Evolutionary conservation across 2,888 invertebrate species (phyloP).

Genomic region (Mythimna impura): DNA sequence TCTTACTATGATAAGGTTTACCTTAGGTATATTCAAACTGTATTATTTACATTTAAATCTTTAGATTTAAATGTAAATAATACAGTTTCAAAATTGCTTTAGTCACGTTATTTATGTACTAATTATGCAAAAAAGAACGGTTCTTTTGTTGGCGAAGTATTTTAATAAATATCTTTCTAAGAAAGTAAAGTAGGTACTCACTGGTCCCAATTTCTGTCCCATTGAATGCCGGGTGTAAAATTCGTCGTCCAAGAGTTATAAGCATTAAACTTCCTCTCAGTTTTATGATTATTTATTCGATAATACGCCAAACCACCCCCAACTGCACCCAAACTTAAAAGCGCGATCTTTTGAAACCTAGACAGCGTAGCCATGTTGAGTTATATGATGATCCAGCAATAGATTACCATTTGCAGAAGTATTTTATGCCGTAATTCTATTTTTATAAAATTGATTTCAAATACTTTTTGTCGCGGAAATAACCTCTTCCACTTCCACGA

Average conservation of each 20-base stretch:
- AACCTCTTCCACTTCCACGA: slow-evolving; percentile 51
- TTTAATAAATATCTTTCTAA: not conserved
- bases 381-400: slow-evolving; percentile 19
- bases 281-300: slow-evolving; percentile 83
- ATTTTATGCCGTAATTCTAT: slow-evolving; percentile 9
- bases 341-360: slow-evolving; percentile 89
- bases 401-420: slow-evolving; percentile 40
- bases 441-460: slow-evolving; percentile 30
- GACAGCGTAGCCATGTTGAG: slow-evolving; percentile 89
- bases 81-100: not conserved
- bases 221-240: slow-evolving; percentile 92
- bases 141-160: not conserved
- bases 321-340: slow-evolving; percentile 91
- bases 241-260: slow-evolving; percentile 93
- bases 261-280: slow-evolving; percentile 86
- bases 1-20: slow-evolving; percentile 2
- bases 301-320: slow-evolving; percentile 92
- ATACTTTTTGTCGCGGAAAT: slow-evolving; percentile 35
- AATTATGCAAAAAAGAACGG: slow-evolving; percentile 18
- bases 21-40: too few species aligned
- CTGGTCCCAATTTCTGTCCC: slow-evolving; percentile 98
- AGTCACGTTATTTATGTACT: slow-evolving; percentile 25
- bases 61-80: slow-evolving; percentile 6
- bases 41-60: too few species aligned
- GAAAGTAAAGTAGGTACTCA: slow-evolving; percentile 83